Percentiles rank a stretch among this genome's conserved stretches.
phyloP scores from a whole-genome alignment of 2,797 vertebrate genomes.

The Lycodopsis pacificus region DNA sequence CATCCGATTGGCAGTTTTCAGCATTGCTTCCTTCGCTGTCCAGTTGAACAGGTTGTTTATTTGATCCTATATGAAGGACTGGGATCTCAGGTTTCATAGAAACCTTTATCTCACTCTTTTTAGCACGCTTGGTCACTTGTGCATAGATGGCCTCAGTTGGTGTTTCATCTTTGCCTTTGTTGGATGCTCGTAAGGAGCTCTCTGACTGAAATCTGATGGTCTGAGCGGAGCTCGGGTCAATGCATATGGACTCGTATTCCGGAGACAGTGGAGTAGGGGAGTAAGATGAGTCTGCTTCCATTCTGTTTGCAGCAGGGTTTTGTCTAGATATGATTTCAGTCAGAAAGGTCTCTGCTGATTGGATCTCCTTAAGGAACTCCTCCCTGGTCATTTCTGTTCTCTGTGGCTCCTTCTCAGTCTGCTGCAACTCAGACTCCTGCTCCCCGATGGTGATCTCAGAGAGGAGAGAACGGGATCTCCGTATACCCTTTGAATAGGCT shows the following conservation, averaged over 20 bases:
- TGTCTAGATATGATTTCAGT: conserved; percentile 88
- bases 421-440: conserved; percentile 70
- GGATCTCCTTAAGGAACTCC: conserved; percentile 86
- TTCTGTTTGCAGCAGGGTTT: conserved; percentile 65
- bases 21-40: conserved; percentile 57
- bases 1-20: conserved; percentile 70
- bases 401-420: conserved; percentile 65
- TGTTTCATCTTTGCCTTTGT: conserved; percentile 74
- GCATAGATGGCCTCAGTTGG: conserved; percentile 87
- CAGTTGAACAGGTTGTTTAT: conserved; percentile 63
- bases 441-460: conserved; percentile 76
- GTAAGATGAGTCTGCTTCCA: conserved; percentile 62
- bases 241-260: conserved; percentile 87
- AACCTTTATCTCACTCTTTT: conserved; percentile 86
- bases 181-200: conserved; percentile 71
- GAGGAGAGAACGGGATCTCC: conserved; percentile 79
- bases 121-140: conserved; percentile 87
- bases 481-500: conserved; percentile 81
- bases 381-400: conserved; percentile 85
- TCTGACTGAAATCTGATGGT: conserved; percentile 85
- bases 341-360: conserved; percentile 87
- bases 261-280: conserved; percentile 82
- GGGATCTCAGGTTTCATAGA: conserved; percentile 85
- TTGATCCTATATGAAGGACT: conserved; percentile 84
- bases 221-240: conserved; percentile 82